phyloP scores from a whole-genome alignment of 2,113 vertebrate genomes.

The Vidua chalybeata region DNA sequence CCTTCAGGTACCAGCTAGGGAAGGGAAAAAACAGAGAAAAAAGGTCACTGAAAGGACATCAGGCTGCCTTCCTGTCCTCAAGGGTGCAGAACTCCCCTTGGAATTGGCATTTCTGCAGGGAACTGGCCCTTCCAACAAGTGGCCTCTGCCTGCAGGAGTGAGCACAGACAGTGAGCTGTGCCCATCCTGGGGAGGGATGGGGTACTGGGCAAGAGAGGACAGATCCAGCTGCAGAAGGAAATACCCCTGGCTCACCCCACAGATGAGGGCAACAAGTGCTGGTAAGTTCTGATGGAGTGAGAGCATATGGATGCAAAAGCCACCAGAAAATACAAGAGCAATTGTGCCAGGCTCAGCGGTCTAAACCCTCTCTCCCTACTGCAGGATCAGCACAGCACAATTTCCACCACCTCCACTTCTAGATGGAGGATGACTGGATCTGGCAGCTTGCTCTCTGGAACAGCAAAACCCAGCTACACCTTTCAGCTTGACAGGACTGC shows the following conservation, averaged over 20 bases:
- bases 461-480: not conserved
- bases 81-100: not conserved
- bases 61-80: not conserved
- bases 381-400: not conserved
- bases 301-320: not conserved
- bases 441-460: not conserved
- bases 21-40: not conserved
- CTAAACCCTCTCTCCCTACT: not conserved
- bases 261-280: not conserved
- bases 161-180: not conserved
- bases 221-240: not conserved
- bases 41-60: not conserved
- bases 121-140: not conserved
- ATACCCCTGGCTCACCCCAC: not conserved
- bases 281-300: not conserved
- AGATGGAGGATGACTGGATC: not conserved
- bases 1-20: constrained; percentile 96
- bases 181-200: not conserved
- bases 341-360: not conserved
- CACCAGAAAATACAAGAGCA: not conserved
- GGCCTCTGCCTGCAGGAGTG: not conserved
- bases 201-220: not conserved
- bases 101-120: not conserved
- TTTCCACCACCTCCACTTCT: not conserved
- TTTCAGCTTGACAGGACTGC: not conserved